Evolutionary conservation across 2,113 vertebrate species (phyloP), one percentile per base, ranked within the genome.

Genomic region (Psephotus haematonotus): DNA sequence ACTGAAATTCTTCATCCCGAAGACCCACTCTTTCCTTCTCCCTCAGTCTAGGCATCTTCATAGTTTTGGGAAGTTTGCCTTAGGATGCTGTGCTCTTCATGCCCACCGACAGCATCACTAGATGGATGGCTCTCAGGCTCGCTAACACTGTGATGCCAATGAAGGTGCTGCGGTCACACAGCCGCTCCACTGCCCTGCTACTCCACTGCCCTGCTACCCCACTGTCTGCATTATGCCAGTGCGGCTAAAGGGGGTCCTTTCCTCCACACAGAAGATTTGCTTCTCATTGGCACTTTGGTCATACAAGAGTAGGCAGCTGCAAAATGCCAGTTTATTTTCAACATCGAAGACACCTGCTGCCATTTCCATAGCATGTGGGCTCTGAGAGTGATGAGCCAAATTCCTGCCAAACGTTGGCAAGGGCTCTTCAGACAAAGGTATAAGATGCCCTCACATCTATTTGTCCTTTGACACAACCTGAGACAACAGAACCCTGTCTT

Each of bases 111-210:
- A 18, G 52, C 68, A 67, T 37, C 46, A 59, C 33, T 33, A 47
- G 57, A n/a, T 0, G 1, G 5, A 37, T 77, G 53, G 37, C 74
- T 93, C 47, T 47, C 64, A 49, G 47, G 87, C 69, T 81, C 0
- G 0, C 1, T 7, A 35, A 6, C 33, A 29, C 52, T 84, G 43
- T 3, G 0, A 14, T 33, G 52, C 0, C 2, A 19, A 8, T 23
- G 14, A 39, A 53, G 33, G 28, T 79, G 41, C 33, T 46, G 50
- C 46, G 31, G 20, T 64, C 19, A 39, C 43, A 53, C 47, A 53
- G 5, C 14, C 39, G 24, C 39, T 37, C 23, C 18, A 10, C 31
- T 60, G 47, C 47, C 47, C 50, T 82, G 23, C 33, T 37, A 7
- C 39, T 37, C 23, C 18, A 10, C 31, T 60, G 47, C 47, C 52